A percentile compares a stretch with the other conserved stretches of the same genome.
Conservation (phyloP, 2,888 invertebrate genomes). For the Heliconius charithonia region DNA sequence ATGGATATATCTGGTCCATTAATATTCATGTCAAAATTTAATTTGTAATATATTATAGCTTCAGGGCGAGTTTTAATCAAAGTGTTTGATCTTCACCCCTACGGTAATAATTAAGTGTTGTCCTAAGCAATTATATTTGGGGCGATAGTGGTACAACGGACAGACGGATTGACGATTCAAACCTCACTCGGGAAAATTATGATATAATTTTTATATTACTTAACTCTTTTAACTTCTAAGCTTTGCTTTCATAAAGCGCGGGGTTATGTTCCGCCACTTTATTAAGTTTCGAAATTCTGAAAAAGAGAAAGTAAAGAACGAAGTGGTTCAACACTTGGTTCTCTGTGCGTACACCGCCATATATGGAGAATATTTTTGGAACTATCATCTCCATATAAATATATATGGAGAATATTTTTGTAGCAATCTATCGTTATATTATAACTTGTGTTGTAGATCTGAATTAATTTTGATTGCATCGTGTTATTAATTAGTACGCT, state of each 20-base stretch:
- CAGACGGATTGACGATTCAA: not conserved
- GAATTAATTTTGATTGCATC: slow-evolving; percentile 42
- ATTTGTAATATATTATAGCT: slow-evolving; percentile 49
- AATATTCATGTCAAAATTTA: slow-evolving; percentile 48
- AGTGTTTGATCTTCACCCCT: slow-evolving; percentile 50
- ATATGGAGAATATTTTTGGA: too few species aligned
- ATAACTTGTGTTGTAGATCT: slow-evolving; percentile 26
- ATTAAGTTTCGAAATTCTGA: not conserved
- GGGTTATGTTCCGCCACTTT: not conserved
- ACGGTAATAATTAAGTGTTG: slow-evolving; percentile 51
- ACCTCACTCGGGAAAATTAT: slow-evolving; percentile 6
- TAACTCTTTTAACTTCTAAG: not conserved
- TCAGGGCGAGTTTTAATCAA: slow-evolving; percentile 52
- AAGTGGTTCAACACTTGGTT: not conserved
- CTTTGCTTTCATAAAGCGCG: too few species aligned
- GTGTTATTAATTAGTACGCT: slow-evolving; percentile 37
- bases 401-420: not conserved
- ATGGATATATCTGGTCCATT: slow-evolving; percentile 36
- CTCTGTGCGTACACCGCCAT: not conserved
- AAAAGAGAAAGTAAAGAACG: not conserved
- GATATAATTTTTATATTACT: too few species aligned
- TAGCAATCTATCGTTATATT: slow-evolving; percentile 15
- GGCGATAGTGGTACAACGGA: not conserved
- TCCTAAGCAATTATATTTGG: slow-evolving; percentile 55
- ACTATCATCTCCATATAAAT: too few species aligned